Conservation (phyloP, 2,888 invertebrate genomes). For the Volucella bombylans region DNA sequence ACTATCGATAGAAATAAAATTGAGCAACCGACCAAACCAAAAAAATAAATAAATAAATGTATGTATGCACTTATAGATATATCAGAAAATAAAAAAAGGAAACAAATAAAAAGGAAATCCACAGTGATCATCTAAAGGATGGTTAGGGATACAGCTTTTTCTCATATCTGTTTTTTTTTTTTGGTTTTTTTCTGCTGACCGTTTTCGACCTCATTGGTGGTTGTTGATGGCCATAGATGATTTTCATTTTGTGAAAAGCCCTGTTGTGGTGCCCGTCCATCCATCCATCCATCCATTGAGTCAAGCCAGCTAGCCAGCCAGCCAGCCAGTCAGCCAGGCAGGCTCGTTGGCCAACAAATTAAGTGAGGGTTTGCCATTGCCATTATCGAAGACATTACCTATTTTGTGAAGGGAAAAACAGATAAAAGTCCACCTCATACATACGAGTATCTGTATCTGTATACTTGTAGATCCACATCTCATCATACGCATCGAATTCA, state of each 20-base stretch:
- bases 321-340: slow-evolving; percentile 31
- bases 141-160: slow-evolving; percentile 28
- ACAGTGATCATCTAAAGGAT: slow-evolving; percentile 68
- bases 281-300: too few species aligned
- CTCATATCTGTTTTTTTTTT: slow-evolving; percentile 2
- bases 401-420: slow-evolving; percentile 65
- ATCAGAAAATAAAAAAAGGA: slow-evolving; percentile 28
- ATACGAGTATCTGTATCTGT: neutral
- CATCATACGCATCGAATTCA: slow-evolving; percentile 40
- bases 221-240: slow-evolving; percentile 68
- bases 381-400: slow-evolving; percentile 72
- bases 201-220: slow-evolving; percentile 54
- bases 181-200: slow-evolving; percentile 4
- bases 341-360: slow-evolving; percentile 60
- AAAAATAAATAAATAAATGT: neutral
- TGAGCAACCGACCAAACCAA: slow-evolving; percentile 53
- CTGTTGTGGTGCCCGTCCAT: slow-evolving; percentile 4
- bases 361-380: slow-evolving; percentile 72
- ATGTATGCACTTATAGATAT: too few species aligned
- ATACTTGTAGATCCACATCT: slow-evolving; percentile 27
- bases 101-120: slow-evolving; percentile 72
- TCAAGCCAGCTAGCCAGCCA: neutral
- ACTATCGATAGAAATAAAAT: slow-evolving; percentile 71
- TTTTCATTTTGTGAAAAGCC: slow-evolving; percentile 72
- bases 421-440: slow-evolving; percentile 68